These are phyloP conservation scores for Sabatieria punctata DNA, from an alignment of 2,888 invertebrate species.

Conservation along the genomic window DNA sequence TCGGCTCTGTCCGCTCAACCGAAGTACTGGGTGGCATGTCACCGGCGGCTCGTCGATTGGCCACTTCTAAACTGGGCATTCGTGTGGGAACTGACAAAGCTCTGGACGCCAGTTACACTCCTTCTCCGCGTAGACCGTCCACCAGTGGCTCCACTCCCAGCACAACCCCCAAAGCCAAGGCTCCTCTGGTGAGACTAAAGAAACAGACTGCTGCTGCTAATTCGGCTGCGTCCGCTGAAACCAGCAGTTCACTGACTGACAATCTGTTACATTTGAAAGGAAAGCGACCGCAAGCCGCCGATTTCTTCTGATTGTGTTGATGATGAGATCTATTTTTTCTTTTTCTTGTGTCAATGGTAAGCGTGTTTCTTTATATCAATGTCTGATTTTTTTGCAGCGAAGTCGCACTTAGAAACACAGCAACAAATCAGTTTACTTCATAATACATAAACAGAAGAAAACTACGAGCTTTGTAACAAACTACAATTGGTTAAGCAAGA, in stretches of 20 bases:
- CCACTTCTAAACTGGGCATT: constrained; percentile 49
- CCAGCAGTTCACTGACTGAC: constrained; percentile 9
- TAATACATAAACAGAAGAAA: too few species aligned
- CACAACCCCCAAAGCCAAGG: constrained; percentile 27
- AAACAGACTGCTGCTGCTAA: constrained; percentile 18
- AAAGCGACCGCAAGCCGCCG: constrained; percentile 55
- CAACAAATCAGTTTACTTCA: too few species aligned
- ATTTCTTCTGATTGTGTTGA: constrained; percentile 51
- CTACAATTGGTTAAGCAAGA: too few species aligned
- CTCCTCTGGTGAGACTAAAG: constrained; percentile 14
- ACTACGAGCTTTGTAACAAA: too few species aligned
- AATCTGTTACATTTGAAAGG: constrained; percentile 37
- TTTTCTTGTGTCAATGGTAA: too few species aligned
- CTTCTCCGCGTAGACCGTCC: constrained; percentile 32
- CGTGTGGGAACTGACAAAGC: constrained; percentile 40
- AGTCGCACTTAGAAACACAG: too few species aligned
- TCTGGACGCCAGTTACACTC: constrained; percentile 43
- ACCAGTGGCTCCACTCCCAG: constrained; percentile 15
- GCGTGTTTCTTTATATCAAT: too few species aligned
- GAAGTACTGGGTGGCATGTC: constrained; percentile 78
- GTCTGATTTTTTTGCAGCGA: too few species aligned
- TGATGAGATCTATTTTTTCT: too few species aligned
- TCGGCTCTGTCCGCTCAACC: constrained; percentile 13
- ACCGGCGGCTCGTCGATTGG: constrained; percentile 75
- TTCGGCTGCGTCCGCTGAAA: constrained; percentile 32